Evolutionary conservation across 2,888 invertebrate species (phyloP).

Genomic region (Torymus texanus): DNA sequence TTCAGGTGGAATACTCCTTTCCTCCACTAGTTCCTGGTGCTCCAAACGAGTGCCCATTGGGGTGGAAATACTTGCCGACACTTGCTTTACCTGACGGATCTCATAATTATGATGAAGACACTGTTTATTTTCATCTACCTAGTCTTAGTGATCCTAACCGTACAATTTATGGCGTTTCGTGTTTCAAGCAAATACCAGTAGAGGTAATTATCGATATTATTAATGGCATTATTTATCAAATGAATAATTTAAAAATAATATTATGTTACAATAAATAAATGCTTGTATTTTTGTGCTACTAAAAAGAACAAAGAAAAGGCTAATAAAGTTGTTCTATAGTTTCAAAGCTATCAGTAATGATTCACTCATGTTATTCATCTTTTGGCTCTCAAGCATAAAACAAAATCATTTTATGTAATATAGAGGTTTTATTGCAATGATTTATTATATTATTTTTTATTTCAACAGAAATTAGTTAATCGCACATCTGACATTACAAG

Average conservation of each 20-base stretch:
- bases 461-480: slow-evolving; percentile 88
- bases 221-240: background rate
- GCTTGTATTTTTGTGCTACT: background rate
- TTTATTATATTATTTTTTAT: slow-evolving; percentile 34
- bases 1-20: slow-evolving; percentile 92
- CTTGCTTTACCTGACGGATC: slow-evolving; percentile 98
- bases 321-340: background rate
- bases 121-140: slow-evolving; percentile 96
- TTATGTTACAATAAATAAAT: background rate
- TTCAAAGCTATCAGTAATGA: slow-evolving; percentile 36
- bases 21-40: slow-evolving; percentile 88
- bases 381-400: too few species aligned
- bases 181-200: slow-evolving; percentile 97
- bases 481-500: slow-evolving; percentile 96
- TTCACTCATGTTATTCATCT: slow-evolving; percentile 7
- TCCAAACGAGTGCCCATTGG: slow-evolving; percentile 89
- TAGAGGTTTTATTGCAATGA: background rate
- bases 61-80: slow-evolving; percentile 98
- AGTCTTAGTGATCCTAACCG: slow-evolving; percentile 88
- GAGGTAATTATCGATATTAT: slow-evolving; percentile 79
- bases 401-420: too few species aligned
- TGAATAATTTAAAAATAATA: background rate
- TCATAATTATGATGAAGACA: slow-evolving; percentile 96
- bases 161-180: slow-evolving; percentile 96
- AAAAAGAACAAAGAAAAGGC: slow-evolving; percentile 18